Conservation (phyloP, 2,113 vertebrate species). For the Acrocephalus arundinaceus region DNA sequence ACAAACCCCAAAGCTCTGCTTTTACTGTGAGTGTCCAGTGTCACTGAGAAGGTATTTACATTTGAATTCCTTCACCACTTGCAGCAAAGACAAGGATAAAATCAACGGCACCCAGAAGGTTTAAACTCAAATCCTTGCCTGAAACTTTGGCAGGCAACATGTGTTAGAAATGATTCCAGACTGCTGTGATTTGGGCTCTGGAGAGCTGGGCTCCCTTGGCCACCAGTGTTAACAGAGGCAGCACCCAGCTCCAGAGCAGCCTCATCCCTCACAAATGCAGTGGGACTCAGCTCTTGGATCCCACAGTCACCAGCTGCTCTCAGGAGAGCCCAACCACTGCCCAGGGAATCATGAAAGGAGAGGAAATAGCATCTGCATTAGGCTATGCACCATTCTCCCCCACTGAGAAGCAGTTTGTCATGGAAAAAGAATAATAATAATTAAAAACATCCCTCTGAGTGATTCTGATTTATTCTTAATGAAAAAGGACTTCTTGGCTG, state of each 20-base stretch:
- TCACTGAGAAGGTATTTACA: background rate
- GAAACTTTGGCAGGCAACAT: background rate
- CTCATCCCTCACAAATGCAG: fast-evolving
- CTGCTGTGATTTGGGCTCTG: background rate
- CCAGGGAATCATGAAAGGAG: background rate
- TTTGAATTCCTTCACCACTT: background rate
- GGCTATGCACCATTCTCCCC: background rate
- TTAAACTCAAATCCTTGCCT: background rate
- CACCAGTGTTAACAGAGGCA: background rate
- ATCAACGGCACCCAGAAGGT: background rate
- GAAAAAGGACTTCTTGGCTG: background rate
- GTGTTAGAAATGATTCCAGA: background rate
- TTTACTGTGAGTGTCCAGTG: background rate
- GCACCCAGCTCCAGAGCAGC: background rate
- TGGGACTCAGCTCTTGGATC: background rate
- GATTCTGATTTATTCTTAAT: background rate
- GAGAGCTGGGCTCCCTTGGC: background rate
- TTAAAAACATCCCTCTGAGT: background rate
- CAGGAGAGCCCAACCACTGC: background rate
- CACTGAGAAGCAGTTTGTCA: background rate
- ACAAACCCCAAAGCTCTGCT: background rate
- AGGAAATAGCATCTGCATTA: conserved; percentile 4
- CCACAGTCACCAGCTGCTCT: background rate
- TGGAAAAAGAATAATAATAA: background rate
- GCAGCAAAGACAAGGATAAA: background rate